Conservation (phyloP, 2,888 invertebrate species). For the Celastrina argiolus region DNA sequence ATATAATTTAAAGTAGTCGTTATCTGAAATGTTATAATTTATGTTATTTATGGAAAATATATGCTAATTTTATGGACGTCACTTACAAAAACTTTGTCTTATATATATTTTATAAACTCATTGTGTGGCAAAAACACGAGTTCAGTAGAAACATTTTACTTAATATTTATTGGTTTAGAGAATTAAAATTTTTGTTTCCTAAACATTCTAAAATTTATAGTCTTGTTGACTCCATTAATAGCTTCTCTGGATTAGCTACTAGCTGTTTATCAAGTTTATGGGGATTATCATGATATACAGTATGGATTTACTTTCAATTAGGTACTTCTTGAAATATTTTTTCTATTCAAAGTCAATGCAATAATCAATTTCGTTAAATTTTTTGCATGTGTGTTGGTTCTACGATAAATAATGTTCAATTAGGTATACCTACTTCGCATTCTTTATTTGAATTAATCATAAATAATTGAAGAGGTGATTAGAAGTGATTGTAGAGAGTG, state of each 20-base stretch:
- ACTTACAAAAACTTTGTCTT: slow-evolving; percentile 1
- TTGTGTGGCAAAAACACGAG: neutral
- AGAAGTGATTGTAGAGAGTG: too few species aligned
- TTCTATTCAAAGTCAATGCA: neutral
- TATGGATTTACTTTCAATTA: neutral
- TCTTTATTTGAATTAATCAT: neutral
- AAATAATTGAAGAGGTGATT: neutral
- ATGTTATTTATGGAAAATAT: slow-evolving; percentile 12
- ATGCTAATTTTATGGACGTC: slow-evolving; percentile 13
- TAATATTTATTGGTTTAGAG: neutral
- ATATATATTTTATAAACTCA: slow-evolving; percentile 15
- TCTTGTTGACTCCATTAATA: neutral
- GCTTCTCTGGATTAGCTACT: neutral
- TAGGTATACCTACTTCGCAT: neutral
- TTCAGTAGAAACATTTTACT: neutral
- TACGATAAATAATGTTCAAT: neutral
- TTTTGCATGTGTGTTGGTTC: neutral
- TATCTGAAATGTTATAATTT: slow-evolving; percentile 18
- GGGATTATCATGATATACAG: slow-evolving; percentile 11
- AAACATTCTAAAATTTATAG: neutral
- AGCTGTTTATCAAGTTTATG: neutral
- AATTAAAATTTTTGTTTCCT: neutral
- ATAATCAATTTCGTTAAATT: neutral
- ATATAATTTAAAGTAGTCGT: slow-evolving; percentile 1
- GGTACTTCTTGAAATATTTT: neutral